A percentile compares a stretch with the other conserved stretches of the same genome.
Evolutionary conservation across 1,140 invertebrate genomes (phyloP).

Genomic region (Dendrolimus kikuchii): DNA sequence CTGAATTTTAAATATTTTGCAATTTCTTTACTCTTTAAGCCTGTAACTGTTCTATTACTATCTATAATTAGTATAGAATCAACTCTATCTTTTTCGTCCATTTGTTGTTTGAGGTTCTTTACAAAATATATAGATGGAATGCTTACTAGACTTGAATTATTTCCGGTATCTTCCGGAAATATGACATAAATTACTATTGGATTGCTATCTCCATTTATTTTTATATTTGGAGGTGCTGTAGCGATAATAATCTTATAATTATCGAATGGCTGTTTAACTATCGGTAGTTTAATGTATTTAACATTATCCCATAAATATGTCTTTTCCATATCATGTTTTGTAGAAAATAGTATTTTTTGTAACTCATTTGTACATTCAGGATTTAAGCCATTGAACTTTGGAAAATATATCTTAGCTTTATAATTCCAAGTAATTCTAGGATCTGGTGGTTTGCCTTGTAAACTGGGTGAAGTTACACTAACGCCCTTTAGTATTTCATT

Average conservation of each 20-base stretch:
- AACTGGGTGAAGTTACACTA: conserved; percentile 39
- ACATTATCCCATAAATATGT: background rate
- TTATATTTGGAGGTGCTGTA: conserved; percentile 37
- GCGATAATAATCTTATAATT: conserved; percentile 48
- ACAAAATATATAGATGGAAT: conserved; percentile 49
- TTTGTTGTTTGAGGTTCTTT: conserved; percentile 17
- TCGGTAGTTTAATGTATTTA: conserved; percentile 37
- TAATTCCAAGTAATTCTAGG: conserved; percentile 3
- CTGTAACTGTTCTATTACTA: conserved; percentile 47
- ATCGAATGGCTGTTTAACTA: conserved; percentile 27
- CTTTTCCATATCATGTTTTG: conserved; percentile 1
- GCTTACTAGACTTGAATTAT: conserved; percentile 14
- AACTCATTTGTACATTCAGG: conserved; percentile 37
- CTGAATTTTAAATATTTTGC: conserved; percentile 42
- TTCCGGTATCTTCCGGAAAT: conserved; percentile 29
- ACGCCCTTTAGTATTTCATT: conserved; percentile 28
- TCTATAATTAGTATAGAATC: conserved; percentile 43
- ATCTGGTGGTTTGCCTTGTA: conserved; percentile 4
- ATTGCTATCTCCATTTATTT: conserved; percentile 23
- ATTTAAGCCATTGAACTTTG: conserved; percentile 17
- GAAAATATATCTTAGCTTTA: conserved; percentile 20
- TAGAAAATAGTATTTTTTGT: conserved; percentile 29
- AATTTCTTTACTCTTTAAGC: conserved; percentile 45
- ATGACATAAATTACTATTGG: conserved; percentile 43
- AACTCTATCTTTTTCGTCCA: conserved; percentile 17